Base-by-base conservation (phyloP, 2,797 vertebrate genomes). In the Sebastes oblongus region DNA sequence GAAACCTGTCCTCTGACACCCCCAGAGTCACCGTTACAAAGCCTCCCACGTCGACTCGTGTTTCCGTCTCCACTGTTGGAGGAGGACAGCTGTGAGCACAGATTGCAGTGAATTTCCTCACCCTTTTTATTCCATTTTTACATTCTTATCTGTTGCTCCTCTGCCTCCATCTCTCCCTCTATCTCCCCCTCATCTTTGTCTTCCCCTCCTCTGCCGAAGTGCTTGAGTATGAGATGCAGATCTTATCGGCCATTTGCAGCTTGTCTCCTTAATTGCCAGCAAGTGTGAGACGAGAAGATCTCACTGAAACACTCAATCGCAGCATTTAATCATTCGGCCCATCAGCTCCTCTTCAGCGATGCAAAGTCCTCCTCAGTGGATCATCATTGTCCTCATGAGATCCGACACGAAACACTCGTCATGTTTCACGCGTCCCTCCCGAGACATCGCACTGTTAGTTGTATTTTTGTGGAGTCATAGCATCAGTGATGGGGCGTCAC, bases 181-280 rank as follows among this genome's bases (percentile, higher is more conserved):
- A 25, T 87, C 70, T 62, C 62, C 27, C 30, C 10, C 60, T 78
- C 36, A 69, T 78, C 80, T 54, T 54, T n/a, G 34, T 80, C 65
- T 72, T 34, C 50, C 18, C 30, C 39, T 75, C 42, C 32, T 64
- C 64, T 74, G 72, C 74, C 46, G 36, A 56, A 60, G 65, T 32
- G 10, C 54, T 12, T 54, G 50, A 54, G 36, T 67, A 14, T 64
- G 65, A 86, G 73, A 82, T 81, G 70, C 36, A 81, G 86, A 87
- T 90, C 68, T 69, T 87, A 88, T 91, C 74, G 4, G 65, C 66
- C 75, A 16, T 79, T 86, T 60, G 61, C 30, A 30, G 46, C 74
- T 82, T 18, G 69, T 71, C 60, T 61, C 24, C 58, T 81, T 89
- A 90, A 89, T 90, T 83, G 70, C 59, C 27, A 20, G 61, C n/a